Evolutionary conservation across 2,888 invertebrate species (phyloP), one percentile per base, ranked within the genome.

Genomic region (Himalopsyche japonica): DNA sequence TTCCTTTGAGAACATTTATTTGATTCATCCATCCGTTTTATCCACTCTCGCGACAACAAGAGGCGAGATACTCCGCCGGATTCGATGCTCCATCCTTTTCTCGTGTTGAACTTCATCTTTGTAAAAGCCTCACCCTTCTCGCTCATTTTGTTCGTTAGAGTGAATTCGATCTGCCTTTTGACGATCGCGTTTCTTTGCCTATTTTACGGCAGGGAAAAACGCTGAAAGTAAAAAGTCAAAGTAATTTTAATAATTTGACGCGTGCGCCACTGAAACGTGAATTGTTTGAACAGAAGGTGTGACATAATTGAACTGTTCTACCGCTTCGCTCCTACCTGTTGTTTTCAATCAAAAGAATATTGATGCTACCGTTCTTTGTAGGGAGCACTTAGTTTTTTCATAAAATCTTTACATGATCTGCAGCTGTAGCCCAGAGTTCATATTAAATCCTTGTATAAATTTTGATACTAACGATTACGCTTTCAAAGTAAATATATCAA

Each of bases 1-100:
- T 84, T 82, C 86, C 86, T 86, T 86, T 86, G 86, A 84, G 83
- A 82, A 83, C 84, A 84, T 84, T 86, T 83, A 86, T 86, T 84
- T 82, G 86, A 86, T 86, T 83, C 86, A 86, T 86, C 86, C 86
- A 86, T 82, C 86, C 86, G 84, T 86, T 86, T 86, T 84, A 86
- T 86, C 84, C 86, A 82, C 83, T 84, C 80, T 81, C 82, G 57
- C 82, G 85, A 82, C 81, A 85, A 85, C 82, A 83, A 85, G 85
- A 79, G 83, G 77, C 27, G 64, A 80, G 85, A 57, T 8, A 48
- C 78, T 77, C 37, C 24, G n/a, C 77, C 37, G 77, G 79, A 43
- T 79, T 24, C 70, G 70, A 70, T 70, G 24, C 47, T 79, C 76
- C 57, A 30, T 83, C 76, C 48, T 37, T 10, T 12, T 80, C 37